These are phyloP conservation scores for Scomberomorus guttatus DNA, from an alignment of 2,797 vertebrate genomes.

Conservation along the genomic window DNA sequence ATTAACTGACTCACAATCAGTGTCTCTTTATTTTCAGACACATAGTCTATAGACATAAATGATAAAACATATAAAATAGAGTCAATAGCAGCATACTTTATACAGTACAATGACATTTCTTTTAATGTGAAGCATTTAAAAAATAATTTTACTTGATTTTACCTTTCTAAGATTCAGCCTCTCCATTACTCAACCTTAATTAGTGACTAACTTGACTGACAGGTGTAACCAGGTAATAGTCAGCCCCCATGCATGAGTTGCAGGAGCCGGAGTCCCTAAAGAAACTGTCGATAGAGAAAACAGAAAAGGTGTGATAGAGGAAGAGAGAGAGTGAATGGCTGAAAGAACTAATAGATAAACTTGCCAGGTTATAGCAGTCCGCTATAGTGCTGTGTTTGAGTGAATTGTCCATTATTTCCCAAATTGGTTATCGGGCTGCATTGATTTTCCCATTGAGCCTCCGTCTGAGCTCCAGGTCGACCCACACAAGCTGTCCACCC, in stretches of 20 bases:
- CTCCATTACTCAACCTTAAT: background rate
- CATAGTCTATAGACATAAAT: background rate
- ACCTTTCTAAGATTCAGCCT: background rate
- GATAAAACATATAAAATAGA: background rate
- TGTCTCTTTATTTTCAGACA: background rate
- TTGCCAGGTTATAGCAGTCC: constrained; percentile 53
- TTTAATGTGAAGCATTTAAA: background rate
- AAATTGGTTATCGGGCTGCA: constrained; percentile 82
- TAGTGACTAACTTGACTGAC: constrained; percentile 3
- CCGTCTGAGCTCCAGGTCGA: constrained; percentile 72
- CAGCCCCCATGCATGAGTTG: background rate
- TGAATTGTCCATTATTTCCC: constrained; percentile 82
- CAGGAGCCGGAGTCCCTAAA: constrained; percentile 1
- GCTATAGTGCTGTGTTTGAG: constrained; percentile 65
- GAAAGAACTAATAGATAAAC: constrained; percentile 66
- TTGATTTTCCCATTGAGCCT: constrained; percentile 82
- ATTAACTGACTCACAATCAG: background rate
- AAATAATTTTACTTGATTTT: background rate
- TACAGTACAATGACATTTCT: background rate
- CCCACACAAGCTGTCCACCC: constrained; percentile 70
- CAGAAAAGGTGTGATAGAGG: constrained; percentile 18
- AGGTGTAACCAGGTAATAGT: constrained; percentile 10
- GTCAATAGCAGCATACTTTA: no score
- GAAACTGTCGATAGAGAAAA: constrained; percentile 25
- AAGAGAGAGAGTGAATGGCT: constrained; percentile 12